Percentiles rank a stretch among this genome's conserved stretches.
These are phyloP conservation scores for Oncorhynchus tshawytscha DNA, from an alignment of 2,113 vertebrate genomes.

Conservation along the genomic window DNA sequence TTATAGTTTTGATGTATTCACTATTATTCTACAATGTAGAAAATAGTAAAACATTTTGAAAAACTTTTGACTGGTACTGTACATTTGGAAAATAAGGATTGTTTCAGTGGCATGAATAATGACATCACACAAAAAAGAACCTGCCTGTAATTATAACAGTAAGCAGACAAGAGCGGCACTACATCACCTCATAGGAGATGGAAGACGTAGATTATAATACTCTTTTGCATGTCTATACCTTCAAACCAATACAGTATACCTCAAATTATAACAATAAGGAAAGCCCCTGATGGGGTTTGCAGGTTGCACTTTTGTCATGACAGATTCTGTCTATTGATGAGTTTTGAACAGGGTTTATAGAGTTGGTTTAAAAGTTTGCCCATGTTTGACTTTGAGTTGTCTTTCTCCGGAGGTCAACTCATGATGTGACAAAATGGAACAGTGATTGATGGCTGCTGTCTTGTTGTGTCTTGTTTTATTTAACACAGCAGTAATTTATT, in stretches of 20 bases:
- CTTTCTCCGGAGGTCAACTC: constrained; percentile 38
- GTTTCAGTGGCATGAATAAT: background rate
- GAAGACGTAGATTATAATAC: background rate
- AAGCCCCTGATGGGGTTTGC: background rate
- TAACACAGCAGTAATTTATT: constrained; percentile 36
- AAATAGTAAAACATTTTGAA: too few species aligned
- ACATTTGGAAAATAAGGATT: too few species aligned
- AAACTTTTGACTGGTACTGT: too few species aligned
- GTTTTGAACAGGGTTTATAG: constrained; percentile 29
- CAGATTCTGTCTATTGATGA: constrained; percentile 3
- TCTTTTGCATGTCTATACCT: background rate
- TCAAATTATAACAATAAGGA: background rate
- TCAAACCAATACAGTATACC: background rate
- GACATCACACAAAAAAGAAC: background rate
- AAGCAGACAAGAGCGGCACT: background rate
- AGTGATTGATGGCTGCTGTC: constrained; percentile 61
- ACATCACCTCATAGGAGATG: background rate
- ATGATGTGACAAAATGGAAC: constrained; percentile 45
- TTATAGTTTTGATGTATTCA: too few species aligned
- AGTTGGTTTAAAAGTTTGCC: constrained; percentile 34
- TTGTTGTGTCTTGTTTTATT: constrained; percentile 51
- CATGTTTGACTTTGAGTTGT: constrained; percentile 50
- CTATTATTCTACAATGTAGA: too few species aligned
- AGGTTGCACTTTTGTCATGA: constrained; percentile 10
- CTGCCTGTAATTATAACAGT: background rate